Evolutionary conservation across 92 coral and sea anemone species (phyloP).

Genomic region (Desmophyllum pertusum): DNA sequence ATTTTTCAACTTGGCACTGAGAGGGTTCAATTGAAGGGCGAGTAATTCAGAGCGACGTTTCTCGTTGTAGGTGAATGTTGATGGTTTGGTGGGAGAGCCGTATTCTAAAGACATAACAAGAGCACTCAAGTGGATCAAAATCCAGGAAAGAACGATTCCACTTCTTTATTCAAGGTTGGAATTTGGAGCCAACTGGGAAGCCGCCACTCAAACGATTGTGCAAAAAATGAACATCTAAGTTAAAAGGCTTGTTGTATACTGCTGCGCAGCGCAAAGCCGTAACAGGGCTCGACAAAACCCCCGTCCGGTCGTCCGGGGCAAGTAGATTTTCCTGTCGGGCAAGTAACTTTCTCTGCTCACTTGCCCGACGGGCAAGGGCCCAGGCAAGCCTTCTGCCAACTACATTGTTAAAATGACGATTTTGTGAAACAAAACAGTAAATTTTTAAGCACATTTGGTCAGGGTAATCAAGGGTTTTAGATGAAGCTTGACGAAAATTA

Average conservation of each 20-base stretch:
- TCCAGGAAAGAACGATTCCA: conserved; percentile 82
- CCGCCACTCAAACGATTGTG: conserved; percentile 27
- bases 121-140: conserved; percentile 86
- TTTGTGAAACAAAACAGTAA: no score
- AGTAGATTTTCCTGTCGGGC: no score
- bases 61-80: conserved; percentile 14
- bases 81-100: conserved; percentile 8
- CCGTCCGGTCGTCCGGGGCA: no score
- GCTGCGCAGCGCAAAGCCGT: no score
- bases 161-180: conserved; percentile 87
- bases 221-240: conserved; percentile 25
- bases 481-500: no score
- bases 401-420: no score
- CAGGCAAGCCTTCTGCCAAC: no score
- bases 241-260: neutral
- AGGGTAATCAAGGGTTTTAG: no score
- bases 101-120: conserved; percentile 30
- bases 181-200: conserved; percentile 91
- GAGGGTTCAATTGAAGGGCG: neutral
- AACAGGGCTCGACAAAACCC: no score
- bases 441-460: no score
- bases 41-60: neutral
- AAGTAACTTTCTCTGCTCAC: no score
- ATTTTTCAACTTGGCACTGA: neutral
- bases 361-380: no score